Conservation (phyloP, 1,140 invertebrate species). For the Latrodectus geometricus region DNA sequence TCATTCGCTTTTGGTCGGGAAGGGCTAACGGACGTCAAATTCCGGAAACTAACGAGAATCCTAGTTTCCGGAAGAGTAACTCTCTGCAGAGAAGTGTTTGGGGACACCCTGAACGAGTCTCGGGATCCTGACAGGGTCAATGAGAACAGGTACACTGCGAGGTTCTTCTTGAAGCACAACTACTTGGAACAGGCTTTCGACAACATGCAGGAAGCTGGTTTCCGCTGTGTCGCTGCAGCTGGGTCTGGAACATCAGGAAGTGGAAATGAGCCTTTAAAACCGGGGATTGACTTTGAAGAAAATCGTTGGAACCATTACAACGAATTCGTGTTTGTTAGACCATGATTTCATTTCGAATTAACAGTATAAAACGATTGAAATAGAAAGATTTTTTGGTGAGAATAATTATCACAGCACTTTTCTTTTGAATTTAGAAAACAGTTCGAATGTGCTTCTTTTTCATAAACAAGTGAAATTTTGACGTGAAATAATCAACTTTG, state of each 20-base stretch:
- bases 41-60: constrained; percentile 96
- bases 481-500: neutral
- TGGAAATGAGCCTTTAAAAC: constrained; percentile 83
- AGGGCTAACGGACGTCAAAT: constrained; percentile 97
- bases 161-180: constrained; percentile 99
- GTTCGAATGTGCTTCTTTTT: neutral
- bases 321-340: constrained; percentile 91
- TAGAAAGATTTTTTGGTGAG: neutral
- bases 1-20: constrained; percentile 98
- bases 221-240: constrained; percentile 78
- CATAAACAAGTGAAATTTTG: neutral
- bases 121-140: constrained; percentile 94
- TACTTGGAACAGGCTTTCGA: constrained; percentile 99
- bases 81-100: constrained; percentile 91
- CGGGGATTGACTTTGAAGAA: constrained; percentile 94
- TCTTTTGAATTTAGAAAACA: neutral
- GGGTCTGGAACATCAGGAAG: constrained; percentile 88
- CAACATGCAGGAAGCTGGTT: constrained; percentile 93
- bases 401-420: neutral
- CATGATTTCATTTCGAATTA: constrained; percentile 44
- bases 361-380: neutral
- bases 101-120: constrained; percentile 97
- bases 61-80: constrained; percentile 93
- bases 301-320: constrained; percentile 99
- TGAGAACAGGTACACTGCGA: constrained; percentile 92